These are phyloP conservation scores for Carapus acus DNA, from an alignment of 2,797 vertebrate genomes.

Conservation along the genomic window DNA sequence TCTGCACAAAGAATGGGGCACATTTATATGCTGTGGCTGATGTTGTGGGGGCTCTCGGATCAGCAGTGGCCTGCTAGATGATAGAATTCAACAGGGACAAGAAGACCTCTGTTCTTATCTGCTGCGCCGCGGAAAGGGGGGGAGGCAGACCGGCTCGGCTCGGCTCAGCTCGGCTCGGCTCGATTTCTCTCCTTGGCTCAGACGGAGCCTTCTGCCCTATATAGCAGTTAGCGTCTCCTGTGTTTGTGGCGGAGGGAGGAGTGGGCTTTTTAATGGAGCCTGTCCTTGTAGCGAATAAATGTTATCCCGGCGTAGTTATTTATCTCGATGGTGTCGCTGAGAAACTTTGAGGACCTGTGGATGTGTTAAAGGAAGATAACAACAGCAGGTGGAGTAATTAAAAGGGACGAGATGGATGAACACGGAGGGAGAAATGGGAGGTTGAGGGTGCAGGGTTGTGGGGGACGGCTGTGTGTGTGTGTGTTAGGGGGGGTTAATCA, in stretches of 20 bases:
- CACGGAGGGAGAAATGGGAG: not conserved
- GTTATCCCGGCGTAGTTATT: conserved; percentile 53
- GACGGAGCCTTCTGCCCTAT: conserved; percentile 48
- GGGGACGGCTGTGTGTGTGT: conserved; percentile 16
- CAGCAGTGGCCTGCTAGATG: conserved; percentile 64
- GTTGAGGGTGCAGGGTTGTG: not conserved
- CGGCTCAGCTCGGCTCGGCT: conserved; percentile 18
- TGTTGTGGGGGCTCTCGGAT: conserved; percentile 68
- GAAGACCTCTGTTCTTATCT: conserved; percentile 76
- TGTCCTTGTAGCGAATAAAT: conserved; percentile 56
- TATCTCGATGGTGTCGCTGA: conserved; percentile 22
- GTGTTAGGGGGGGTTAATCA: too few species aligned
- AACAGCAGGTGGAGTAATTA: conserved; percentile 16
- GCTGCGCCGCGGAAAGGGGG: conserved; percentile 44
- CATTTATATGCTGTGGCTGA: conserved; percentile 77
- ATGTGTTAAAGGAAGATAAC: conserved; percentile 33
- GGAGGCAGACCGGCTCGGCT: conserved; percentile 34
- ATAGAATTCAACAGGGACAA: conserved; percentile 76
- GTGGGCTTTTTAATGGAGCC: conserved; percentile 47
- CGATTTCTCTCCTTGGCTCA: conserved; percentile 30
- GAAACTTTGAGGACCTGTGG: conserved; percentile 42
- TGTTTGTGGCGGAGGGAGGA: conserved; percentile 20
- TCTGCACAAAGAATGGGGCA: conserved; percentile 63
- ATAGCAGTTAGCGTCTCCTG: conserved; percentile 56
- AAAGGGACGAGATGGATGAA: conserved; percentile 10